phyloP scores from a whole-genome alignment of 2,888 invertebrate genomes.

The Pediacus dermestoides region DNA sequence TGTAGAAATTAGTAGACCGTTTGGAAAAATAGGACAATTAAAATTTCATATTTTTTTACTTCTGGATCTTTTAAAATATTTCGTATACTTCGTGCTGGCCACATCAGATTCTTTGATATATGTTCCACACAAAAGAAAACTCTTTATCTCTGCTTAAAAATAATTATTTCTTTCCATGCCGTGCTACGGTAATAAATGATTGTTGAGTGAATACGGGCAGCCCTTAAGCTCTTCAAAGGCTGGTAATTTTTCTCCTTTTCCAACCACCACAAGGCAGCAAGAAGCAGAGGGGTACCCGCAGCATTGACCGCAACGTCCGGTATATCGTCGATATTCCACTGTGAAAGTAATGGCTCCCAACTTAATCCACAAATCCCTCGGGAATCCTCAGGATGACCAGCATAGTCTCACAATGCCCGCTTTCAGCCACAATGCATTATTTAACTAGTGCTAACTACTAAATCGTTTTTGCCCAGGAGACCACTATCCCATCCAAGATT shows the following conservation, averaged over 20 bases:
- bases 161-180: no score
- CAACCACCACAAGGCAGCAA: slow-evolving; percentile 1
- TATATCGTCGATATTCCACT: slow-evolving; percentile 43
- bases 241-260: slow-evolving; percentile 6
- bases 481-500: slow-evolving; percentile 30
- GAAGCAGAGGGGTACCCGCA: slow-evolving; percentile 24
- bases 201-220: slow-evolving; percentile 8
- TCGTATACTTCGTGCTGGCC: no score
- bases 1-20: no score
- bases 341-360: slow-evolving; percentile 47
- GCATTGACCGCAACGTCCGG: slow-evolving; percentile 27
- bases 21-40: no score
- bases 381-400: slow-evolving; percentile 44
- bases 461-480: slow-evolving; percentile 43
- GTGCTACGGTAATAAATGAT: slow-evolving; percentile 1
- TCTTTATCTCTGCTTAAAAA: no score
- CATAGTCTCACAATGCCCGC: slow-evolving; percentile 44
- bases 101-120: no score
- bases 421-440: slow-evolving; percentile 46
- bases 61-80: no score
- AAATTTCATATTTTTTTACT: no score
- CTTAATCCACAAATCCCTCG: slow-evolving; percentile 47
- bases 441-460: slow-evolving; percentile 49
- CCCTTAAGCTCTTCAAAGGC: background rate
- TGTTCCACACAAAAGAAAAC: no score